Base-by-base conservation (phyloP, 2,888 invertebrate genomes). In the Smittia sp. region DNA sequence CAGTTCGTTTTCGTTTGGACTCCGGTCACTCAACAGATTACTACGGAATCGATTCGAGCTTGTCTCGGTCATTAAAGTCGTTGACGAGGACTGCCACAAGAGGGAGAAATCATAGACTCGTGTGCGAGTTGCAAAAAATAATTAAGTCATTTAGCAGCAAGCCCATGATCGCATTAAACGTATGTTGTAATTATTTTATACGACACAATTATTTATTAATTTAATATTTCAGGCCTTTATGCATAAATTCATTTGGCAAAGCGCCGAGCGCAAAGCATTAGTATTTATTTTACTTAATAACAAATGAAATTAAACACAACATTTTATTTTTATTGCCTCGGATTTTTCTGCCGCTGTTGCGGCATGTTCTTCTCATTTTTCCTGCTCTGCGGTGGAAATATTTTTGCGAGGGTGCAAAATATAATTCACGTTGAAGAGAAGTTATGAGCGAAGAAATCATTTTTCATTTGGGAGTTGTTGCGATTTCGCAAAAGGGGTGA, bases 141-240 rank as follows among this genome's bases (percentile, higher is more conserved):
- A 69, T 69, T 69, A 69, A 69, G 69, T 69, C 27, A 69, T 69
- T 69, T 69, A 69, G 27, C 25, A 15, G 24, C 69, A 52, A 54
- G 22, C 18, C 69, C 69, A 69, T 54, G 69, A 69, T 69, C 54
- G 24, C 69, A 69, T 69, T 69, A 69, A 67, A 18, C 63, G n/a
- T 63, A 63, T 63, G 24, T 25, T 24, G 69, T 41, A 69, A 69
- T 69, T 69, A 69, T 69, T 54, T 69, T 69, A 52, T 32, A 54
- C 41, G 52, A 67, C 67, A 69, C 69, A 69, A 69, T 69, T 69
- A 69, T 69, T 69, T 69, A 69, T 69, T 69, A 69, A 69, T 69
- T 69, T 69, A 69, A 69, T 69, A 69, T 69, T 69, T 25, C 32
- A 58, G 52, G 27, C 15, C 25, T 69, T 69, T 46, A 46, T 69